Percentiles rank a stretch among this genome's conserved stretches.
Evolutionary conservation across 1,140 invertebrate genomes (phyloP).

Genomic region (Schlechtendalia chinensis): DNA sequence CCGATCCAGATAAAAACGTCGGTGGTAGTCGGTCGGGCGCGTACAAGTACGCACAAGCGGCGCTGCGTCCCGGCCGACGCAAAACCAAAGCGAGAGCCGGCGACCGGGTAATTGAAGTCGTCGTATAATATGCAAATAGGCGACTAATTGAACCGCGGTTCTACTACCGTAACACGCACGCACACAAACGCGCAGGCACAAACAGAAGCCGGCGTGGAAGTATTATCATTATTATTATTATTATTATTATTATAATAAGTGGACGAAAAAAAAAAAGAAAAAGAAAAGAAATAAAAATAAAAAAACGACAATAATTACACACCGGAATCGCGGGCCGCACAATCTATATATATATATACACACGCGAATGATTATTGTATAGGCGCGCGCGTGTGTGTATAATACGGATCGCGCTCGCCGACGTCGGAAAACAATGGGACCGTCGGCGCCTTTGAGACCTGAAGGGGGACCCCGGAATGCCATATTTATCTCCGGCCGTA

Average conservation of each 20-base stretch:
- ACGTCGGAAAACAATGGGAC: slow-evolving; percentile 39
- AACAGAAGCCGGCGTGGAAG: slow-evolving; percentile 16
- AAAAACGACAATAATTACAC: slow-evolving; percentile 29
- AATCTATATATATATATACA: neutral
- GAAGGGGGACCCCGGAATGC: slow-evolving; percentile 37
- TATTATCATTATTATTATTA: slow-evolving; percentile 14
- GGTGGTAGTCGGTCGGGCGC: neutral
- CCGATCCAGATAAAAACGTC: slow-evolving; percentile 16
- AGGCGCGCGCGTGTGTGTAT: too few species aligned
- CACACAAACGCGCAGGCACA: neutral
- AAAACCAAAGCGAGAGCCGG: neutral
- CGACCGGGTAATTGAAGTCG: slow-evolving; percentile 13
- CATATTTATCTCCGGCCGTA: slow-evolving; percentile 44
- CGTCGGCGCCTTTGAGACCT: slow-evolving; percentile 47
- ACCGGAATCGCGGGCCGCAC: neutral
- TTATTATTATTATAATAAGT: neutral
- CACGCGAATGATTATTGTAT: neutral
- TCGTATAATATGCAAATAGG: slow-evolving; percentile 34
- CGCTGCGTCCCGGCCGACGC: neutral
- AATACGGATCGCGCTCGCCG: neutral
- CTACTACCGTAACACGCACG: neutral
- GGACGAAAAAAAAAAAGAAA: neutral
- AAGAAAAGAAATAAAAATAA: neutral
- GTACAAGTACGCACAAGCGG: neutral
- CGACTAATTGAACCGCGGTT: slow-evolving; percentile 43